Conservation (phyloP, 2,888 invertebrate species). For the Himalopsyche kuldschensis region DNA sequence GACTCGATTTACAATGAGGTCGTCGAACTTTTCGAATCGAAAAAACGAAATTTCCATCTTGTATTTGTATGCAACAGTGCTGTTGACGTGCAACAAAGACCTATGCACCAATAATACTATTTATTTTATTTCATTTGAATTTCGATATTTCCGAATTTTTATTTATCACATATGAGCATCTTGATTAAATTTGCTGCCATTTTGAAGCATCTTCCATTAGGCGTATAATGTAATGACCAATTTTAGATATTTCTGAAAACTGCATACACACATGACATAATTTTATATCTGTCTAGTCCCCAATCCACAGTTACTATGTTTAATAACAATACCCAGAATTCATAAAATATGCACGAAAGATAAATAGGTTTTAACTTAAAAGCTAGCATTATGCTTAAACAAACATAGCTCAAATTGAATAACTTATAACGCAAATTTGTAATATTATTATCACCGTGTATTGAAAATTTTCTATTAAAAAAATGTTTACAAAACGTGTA, state of each 20-base stretch:
- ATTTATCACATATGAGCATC: background rate
- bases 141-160: background rate
- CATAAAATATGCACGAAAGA: too few relatives aligned
- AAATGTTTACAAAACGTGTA: too few relatives aligned
- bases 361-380: too few relatives aligned
- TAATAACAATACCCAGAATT: too few relatives aligned
- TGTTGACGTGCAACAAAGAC: background rate
- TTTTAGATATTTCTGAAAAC: background rate
- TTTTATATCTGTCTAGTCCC: too few relatives aligned
- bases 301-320: too few relatives aligned
- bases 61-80: constrained; percentile 6
- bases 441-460: too few relatives aligned
- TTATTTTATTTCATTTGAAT: background rate
- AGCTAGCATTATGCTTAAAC: too few relatives aligned
- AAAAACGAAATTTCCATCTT: constrained; percentile 1
- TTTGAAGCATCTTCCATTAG: background rate
- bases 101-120: background rate
- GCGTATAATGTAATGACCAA: background rate
- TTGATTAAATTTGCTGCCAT: background rate
- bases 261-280: background rate
- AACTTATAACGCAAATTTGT: too few relatives aligned
- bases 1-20: constrained; percentile 1
- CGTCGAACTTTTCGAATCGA: constrained; percentile 6
- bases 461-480: too few relatives aligned
- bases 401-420: too few relatives aligned